phyloP scores from a whole-genome alignment of 2,113 vertebrate species.

The Mormoops blainvillei region DNA sequence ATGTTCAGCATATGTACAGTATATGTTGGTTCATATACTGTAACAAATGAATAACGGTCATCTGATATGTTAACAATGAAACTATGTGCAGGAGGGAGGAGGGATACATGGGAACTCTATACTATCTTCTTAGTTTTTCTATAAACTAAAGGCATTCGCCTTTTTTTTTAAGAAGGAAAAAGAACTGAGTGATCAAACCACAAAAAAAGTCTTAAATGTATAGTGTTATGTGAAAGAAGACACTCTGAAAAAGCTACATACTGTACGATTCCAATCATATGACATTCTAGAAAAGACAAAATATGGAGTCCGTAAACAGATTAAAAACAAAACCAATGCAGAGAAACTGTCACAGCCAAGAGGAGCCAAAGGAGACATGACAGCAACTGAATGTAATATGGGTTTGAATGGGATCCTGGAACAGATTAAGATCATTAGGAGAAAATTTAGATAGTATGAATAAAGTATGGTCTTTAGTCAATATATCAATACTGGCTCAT shows the following conservation, averaged over 20 bases:
- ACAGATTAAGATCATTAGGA: neutral
- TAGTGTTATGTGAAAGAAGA: neutral
- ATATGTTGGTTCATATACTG: neutral
- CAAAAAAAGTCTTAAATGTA: slow-evolving; percentile 27
- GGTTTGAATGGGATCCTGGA: neutral
- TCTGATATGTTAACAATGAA: neutral
- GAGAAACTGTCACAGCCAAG: slow-evolving; percentile 9
- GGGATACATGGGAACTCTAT: neutral
- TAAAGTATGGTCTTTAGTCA: slow-evolving; percentile 1
- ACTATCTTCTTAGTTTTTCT: neutral
- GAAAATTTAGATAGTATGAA: neutral
- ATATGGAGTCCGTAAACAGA: neutral
- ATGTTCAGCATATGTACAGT: neutral
- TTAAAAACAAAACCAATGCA: slow-evolving; percentile 20
- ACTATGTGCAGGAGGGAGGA: neutral
- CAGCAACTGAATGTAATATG: neutral
- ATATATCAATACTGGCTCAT: neutral
- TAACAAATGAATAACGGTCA: neutral
- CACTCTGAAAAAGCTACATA: neutral
- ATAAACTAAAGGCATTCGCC: neutral
- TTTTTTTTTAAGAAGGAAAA: neutral
- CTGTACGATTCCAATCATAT: neutral
- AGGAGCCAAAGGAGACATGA: neutral
- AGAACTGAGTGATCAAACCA: neutral
- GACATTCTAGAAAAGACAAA: slow-evolving; percentile 29